Evolutionary conservation across 2,113 vertebrate genomes (phyloP).

Genomic region (Hemiscyllium ocellatum): DNA sequence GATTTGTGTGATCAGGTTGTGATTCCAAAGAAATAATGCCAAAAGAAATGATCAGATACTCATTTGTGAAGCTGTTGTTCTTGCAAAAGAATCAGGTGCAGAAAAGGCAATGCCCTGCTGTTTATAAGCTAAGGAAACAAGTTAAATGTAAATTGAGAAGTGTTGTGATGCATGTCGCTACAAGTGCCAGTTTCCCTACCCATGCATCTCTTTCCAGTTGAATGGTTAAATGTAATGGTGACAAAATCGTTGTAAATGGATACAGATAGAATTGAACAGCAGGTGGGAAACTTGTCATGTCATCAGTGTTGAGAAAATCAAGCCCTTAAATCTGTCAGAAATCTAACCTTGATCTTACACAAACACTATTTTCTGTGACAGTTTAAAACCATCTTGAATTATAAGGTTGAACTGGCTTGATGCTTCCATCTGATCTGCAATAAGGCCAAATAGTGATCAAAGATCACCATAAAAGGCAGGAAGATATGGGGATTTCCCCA

Average conservation of each 20-base stretch:
- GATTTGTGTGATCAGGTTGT: not conserved
- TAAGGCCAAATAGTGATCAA: not conserved
- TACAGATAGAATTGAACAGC: not conserved
- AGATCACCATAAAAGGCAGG: not conserved
- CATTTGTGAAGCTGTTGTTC: not conserved
- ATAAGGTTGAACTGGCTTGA: not conserved
- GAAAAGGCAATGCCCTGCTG: not conserved
- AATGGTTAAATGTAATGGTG: not conserved
- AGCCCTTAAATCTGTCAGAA: not conserved
- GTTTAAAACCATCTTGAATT: not conserved
- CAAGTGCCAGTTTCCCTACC: not conserved
- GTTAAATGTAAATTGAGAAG: not conserved
- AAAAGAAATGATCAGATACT: not conserved
- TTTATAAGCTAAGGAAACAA: not conserved
- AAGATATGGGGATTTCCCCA: not conserved
- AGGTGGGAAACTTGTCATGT: not conserved
- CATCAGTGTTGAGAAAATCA: not conserved
- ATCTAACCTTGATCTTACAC: not conserved
- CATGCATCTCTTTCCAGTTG: not conserved
- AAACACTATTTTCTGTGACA: conserved; percentile 5
- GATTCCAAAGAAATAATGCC: not conserved
- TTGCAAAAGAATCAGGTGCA: not conserved
- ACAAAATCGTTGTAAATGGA: not conserved
- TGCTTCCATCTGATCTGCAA: not conserved
- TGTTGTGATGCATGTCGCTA: not conserved